A percentile compares a stretch with the other conserved stretches of the same genome.
Evolutionary conservation across 2,888 invertebrate genomes (phyloP).

Genomic region (Tipula helvola): DNA sequence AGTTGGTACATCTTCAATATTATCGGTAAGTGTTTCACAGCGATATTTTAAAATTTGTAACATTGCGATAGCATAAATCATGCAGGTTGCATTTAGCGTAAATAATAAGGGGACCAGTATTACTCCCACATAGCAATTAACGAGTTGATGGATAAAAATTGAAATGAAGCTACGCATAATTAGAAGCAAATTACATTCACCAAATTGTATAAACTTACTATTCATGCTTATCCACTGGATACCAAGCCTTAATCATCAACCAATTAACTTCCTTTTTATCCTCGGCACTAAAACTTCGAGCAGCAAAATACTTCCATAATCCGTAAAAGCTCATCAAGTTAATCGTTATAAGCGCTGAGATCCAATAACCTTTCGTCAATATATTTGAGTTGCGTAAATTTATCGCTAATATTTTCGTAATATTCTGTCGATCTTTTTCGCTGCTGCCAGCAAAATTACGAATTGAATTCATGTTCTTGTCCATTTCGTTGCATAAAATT

Average conservation of each 20-base stretch:
- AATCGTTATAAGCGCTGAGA: neutral
- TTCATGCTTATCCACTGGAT: neutral
- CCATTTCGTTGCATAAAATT: neutral
- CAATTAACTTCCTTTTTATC: neutral
- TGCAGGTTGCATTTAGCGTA: neutral
- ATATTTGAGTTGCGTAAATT: neutral
- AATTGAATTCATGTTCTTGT: neutral
- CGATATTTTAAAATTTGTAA: conserved; percentile 5
- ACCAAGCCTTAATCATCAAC: neutral
- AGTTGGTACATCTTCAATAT: neutral
- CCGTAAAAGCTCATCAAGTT: neutral
- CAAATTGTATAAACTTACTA: neutral
- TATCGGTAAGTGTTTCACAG: neutral
- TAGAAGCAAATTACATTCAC: neutral
- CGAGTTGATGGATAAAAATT: neutral
- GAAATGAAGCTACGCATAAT: neutral
- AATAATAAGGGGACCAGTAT: neutral
- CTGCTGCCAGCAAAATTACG: neutral
- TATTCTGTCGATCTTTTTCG: neutral
- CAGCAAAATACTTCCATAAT: neutral
- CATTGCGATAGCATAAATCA: neutral
- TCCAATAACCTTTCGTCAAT: neutral
- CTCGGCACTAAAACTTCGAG: neutral
- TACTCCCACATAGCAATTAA: neutral
- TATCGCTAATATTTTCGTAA: neutral